Base-by-base conservation (phyloP, 2,797 vertebrate species). In the Xenopus petersii region DNA sequence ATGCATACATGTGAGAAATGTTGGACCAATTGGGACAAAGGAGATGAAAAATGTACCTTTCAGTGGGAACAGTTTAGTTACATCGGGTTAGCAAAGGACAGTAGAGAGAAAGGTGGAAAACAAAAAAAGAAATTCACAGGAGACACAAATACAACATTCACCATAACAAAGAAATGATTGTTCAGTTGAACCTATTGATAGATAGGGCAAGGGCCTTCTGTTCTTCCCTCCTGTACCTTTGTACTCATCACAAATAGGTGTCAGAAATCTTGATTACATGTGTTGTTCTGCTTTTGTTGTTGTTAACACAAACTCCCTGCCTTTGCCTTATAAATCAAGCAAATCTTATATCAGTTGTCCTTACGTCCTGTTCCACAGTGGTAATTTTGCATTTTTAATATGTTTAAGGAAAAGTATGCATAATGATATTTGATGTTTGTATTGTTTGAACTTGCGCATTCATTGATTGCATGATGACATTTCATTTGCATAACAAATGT, bases 221-320 rank as follows among this genome's bases (percentile, higher is more conserved):
- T 56, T 56, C 54, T 17, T 56, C 54, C 54, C 54, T 10, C 5
- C 49, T 42, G 6, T 51, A 51, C 49, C 54, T 56, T 56, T 56
- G 54, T 56, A 56, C 54, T 56, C 15, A 56, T 17, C 54, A 56
- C 54, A 17, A 56, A 56, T 15, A 8, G 9, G 16, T 56, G 54
- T 56, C 54, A 56, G 54, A 56, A 56, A 56, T 56, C 54, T 56
- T 56, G 54, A 56, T 56, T 56, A 56, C 54, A 56, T 56, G 54
- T 51, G 49, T 56, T 56, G 1, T 56, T 56, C 13, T 17, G 13
- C 16, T 15, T 16, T 56, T 56, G 49, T 10, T 56, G n/a, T 56
- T 8, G 15, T 56, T 56, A 56, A 56, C 54, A 56, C 54, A 56
- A 56, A 56, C n/a, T 16, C 54, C 54, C 54, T 56, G 4, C 54